Percentiles rank a stretch among this genome's conserved stretches.
Evolutionary conservation across 2,113 vertebrate species (phyloP).

Genomic region (Gopherus evgoodei): DNA sequence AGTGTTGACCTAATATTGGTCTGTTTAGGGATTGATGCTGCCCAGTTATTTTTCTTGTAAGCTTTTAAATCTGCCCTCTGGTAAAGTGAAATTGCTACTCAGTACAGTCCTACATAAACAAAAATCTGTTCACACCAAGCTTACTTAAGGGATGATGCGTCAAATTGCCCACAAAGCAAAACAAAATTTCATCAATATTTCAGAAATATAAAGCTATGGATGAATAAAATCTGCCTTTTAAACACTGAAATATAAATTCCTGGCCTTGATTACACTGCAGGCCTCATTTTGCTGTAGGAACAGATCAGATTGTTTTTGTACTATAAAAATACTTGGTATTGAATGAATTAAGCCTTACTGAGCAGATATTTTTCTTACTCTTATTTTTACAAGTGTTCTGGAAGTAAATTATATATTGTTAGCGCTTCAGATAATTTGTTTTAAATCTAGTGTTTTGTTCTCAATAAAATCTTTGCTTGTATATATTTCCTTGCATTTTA

Average conservation of each 20-base stretch:
- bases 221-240: neutral
- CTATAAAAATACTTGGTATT: neutral
- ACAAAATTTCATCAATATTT: neutral
- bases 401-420: neutral
- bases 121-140: neutral
- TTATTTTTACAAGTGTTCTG: neutral
- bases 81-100: neutral
- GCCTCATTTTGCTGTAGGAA: neutral
- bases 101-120: neutral
- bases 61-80: neutral
- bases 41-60: neutral
- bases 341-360: neutral
- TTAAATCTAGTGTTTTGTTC: neutral
- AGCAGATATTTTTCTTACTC: neutral
- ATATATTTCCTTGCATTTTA: neutral
- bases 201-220: neutral
- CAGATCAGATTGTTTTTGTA: neutral
- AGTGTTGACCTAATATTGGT: neutral
- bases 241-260: neutral
- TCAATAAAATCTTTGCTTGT: neutral
- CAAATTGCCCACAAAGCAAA: neutral
- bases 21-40: neutral
- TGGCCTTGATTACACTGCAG: neutral
- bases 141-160: neutral
- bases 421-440: neutral